These are phyloP conservation scores for Archips xylosteana DNA, from an alignment of 2,888 invertebrate genomes.

Conservation along the genomic window DNA sequence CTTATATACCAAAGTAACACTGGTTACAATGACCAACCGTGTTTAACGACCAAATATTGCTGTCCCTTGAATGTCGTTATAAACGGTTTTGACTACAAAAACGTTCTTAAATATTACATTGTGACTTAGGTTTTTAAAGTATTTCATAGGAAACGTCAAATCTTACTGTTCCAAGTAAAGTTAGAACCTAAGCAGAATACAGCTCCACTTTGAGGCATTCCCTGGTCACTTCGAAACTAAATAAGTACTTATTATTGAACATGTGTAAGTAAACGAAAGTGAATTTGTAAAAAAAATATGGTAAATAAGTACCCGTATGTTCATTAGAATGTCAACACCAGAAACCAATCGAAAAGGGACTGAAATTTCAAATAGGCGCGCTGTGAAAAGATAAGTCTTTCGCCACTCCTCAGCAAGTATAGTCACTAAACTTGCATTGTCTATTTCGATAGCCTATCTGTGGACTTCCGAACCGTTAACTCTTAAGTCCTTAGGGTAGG, in stretches of 20 bases:
- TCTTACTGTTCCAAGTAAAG: neutral
- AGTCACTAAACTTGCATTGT: neutral
- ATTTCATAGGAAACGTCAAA: neutral
- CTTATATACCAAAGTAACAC: no score
- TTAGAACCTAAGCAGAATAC: neutral
- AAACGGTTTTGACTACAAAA: no score
- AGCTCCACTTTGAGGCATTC: neutral
- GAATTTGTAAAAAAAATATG: no score
- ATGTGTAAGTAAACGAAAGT: neutral
- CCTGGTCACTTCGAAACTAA: neutral
- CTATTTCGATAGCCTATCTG: neutral
- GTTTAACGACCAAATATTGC: no score
- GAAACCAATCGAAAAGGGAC: no score
- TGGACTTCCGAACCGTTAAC: slow-evolving; percentile 9
- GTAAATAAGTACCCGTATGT: no score
- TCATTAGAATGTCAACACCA: no score
- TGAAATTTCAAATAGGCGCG: neutral
- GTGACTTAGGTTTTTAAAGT: neutral
- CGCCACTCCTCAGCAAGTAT: neutral
- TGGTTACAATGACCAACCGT: no score
- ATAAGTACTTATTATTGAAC: no score
- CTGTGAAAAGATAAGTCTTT: neutral
- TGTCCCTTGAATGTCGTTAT: no score
- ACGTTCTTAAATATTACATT: no score
- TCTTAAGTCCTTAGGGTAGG: neutral